phyloP scores from a whole-genome alignment of 2,888 invertebrate genomes.

The Ophion costatus region DNA sequence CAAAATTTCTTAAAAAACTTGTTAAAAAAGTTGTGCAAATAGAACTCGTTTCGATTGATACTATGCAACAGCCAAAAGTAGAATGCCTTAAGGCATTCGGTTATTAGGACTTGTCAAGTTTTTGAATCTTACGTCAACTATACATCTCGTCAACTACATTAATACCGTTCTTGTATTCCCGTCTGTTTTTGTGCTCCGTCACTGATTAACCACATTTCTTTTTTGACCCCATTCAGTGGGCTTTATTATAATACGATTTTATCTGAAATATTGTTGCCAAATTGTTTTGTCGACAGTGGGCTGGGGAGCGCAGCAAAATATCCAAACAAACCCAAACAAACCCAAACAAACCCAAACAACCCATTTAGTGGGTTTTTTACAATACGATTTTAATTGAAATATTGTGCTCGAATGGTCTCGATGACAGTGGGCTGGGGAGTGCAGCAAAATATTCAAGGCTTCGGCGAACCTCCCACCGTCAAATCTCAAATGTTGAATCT shows the following conservation, averaged over 20 bases:
- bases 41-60: too few relatives aligned
- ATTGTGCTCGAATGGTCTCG: neutral
- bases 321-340: too few relatives aligned
- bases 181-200: neutral
- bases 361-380: neutral
- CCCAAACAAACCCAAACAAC: too few relatives aligned
- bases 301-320: conserved; percentile 91
- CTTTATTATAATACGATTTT: neutral
- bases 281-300: conserved; percentile 88
- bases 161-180: neutral
- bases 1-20: too few relatives aligned
- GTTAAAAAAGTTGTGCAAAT: too few relatives aligned
- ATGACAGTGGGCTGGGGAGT: conserved; percentile 95
- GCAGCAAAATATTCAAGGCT: conserved; percentile 91
- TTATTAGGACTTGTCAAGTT: too few relatives aligned
- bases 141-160: neutral
- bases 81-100: too few relatives aligned
- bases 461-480: conserved; percentile 93
- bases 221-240: too few relatives aligned
- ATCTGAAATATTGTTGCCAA: neutral
- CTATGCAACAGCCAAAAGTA: too few relatives aligned
- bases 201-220: neutral
- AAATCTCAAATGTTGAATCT: conserved; percentile 96
- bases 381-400: neutral
- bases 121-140: neutral